Conservation (phyloP, 2,888 invertebrate genomes). For the Elegia similella region DNA sequence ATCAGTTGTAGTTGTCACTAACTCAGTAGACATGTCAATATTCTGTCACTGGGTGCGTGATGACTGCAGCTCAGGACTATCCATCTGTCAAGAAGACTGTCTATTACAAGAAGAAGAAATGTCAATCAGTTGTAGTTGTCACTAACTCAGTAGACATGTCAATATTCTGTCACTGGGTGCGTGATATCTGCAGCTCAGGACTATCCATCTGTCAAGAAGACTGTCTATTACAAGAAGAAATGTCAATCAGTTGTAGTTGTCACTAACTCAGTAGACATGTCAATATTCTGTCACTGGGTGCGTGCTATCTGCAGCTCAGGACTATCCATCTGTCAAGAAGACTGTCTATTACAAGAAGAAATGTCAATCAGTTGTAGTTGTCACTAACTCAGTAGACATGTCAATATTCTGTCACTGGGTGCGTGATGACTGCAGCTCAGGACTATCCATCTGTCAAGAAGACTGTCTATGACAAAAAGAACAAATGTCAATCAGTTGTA, state of each 20-base stretch:
- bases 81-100: too few species aligned
- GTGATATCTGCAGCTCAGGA: conserved; percentile 17
- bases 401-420: conserved; percentile 32
- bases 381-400: conserved; percentile 27
- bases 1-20: too few species aligned
- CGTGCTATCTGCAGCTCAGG: conserved; percentile 18
- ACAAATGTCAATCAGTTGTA: conserved; percentile 6
- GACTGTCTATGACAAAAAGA: too few species aligned
- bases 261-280: conserved; percentile 26
- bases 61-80: too few species aligned
- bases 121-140: conserved; percentile 16
- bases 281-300: conserved; percentile 32
- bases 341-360: too few species aligned
- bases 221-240: neutral
- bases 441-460: too few species aligned
- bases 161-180: conserved; percentile 35
- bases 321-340: too few species aligned
- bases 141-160: conserved; percentile 29
- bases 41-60: too few species aligned
- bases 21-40: too few species aligned
- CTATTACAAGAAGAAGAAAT: neutral
- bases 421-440: conserved; percentile 18
- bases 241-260: conserved; percentile 19
- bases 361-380: conserved; percentile 17
- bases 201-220: too few species aligned